Evolutionary conservation across 2,888 invertebrate species (phyloP).

Genomic region (Agrilus biguttatus): DNA sequence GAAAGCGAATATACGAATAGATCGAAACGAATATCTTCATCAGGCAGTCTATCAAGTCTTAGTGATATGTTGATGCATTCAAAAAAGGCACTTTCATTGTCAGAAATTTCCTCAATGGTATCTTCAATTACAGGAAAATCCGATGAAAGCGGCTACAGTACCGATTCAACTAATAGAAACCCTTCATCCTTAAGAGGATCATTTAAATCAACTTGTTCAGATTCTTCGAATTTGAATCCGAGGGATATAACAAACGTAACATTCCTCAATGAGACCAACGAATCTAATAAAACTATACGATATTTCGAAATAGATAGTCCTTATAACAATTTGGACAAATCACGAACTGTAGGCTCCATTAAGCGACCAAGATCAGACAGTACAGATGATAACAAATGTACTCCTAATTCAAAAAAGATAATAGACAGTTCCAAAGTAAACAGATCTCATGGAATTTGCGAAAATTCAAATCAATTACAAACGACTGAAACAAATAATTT

Average conservation of each 20-base stretch:
- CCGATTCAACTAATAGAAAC: conserved; percentile 40
- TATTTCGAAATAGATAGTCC: no score
- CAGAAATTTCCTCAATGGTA: conserved; percentile 19
- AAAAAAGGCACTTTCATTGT: conserved; percentile 18
- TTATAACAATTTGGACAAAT: no score
- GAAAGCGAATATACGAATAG: conserved; percentile 17
- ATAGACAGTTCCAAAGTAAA: background rate
- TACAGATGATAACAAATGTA: background rate
- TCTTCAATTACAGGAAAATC: conserved; percentile 18
- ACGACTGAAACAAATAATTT: conserved; percentile 7
- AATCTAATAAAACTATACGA: background rate
- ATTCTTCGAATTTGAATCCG: background rate
- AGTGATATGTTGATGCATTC: conserved; percentile 21
- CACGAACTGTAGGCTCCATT: background rate
- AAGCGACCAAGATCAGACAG: conserved; percentile 4
- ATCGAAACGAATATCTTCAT: conserved; percentile 19
- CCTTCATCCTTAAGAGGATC: conserved; percentile 33
- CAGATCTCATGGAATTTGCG: background rate
- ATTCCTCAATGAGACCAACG: no score
- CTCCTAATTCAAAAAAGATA: background rate
- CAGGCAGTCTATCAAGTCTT: conserved; percentile 23
- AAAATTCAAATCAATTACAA: background rate
- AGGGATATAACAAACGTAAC: no score
- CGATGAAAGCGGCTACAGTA: conserved; percentile 46
- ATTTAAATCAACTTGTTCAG: conserved; percentile 16